These are phyloP conservation scores for Manis crassicaudata DNA, from an alignment of 2,797 vertebrate species.

Conservation along the genomic window DNA sequence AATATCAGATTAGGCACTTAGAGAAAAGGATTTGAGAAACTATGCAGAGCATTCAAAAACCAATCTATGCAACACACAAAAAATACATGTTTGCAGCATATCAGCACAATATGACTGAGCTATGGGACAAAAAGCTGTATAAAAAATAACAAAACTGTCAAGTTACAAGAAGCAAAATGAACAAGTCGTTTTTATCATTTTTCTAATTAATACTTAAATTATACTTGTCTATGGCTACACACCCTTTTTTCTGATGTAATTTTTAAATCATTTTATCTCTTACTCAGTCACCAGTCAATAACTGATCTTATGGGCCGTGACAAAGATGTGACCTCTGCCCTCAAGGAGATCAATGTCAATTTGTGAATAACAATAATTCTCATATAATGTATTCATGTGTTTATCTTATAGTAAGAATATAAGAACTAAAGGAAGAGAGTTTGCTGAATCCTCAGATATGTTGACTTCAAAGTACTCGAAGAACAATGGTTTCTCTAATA, in stretches of 20 bases:
- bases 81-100: background rate
- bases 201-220: background rate
- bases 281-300: background rate
- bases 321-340: background rate
- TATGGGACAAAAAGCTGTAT: background rate
- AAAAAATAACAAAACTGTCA: background rate
- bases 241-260: background rate
- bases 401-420: background rate
- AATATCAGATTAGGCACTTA: background rate
- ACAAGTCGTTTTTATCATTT: background rate
- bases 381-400: background rate
- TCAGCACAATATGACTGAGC: background rate
- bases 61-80: background rate
- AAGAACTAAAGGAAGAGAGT: background rate
- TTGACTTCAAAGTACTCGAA: background rate
- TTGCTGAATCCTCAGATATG: background rate
- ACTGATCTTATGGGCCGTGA: background rate
- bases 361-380: background rate
- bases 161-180: background rate
- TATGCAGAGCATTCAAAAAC: background rate
- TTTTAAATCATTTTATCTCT: background rate
- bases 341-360: background rate
- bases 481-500: background rate
- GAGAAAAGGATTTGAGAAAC: background rate
- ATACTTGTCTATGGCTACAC: background rate